These are phyloP conservation scores for Actinia equina DNA, from an alignment of 64 coral and sea anemone genomes.

Conservation along the genomic window DNA sequence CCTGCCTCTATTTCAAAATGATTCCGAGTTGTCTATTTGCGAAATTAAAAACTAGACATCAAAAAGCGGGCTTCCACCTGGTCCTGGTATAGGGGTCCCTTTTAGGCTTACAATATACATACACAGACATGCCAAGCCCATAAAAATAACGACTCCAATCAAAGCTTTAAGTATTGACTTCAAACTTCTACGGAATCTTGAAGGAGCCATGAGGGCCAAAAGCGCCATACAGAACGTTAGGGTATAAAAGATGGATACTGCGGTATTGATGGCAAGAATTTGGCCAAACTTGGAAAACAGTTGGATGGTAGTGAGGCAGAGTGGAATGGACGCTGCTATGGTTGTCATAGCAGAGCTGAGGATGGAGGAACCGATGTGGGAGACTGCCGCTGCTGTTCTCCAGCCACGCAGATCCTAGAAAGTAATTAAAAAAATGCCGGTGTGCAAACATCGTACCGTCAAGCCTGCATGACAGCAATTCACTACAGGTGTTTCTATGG, in stretches of 20 bases:
- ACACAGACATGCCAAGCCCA: slow-evolving; percentile 12
- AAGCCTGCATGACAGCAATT: no score
- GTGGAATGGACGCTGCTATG: slow-evolving; percentile 75
- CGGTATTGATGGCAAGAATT: slow-evolving; percentile 93
- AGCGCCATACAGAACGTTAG: slow-evolving; percentile 80
- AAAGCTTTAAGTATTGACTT: slow-evolving; percentile 27
- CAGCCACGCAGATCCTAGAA: slow-evolving; percentile 73
- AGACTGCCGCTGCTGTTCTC: slow-evolving; percentile 74
- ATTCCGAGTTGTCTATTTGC: background rate
- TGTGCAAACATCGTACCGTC: no score
- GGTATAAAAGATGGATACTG: slow-evolving; percentile 80
- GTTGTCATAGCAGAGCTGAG: slow-evolving; percentile 92
- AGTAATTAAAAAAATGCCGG: background rate
- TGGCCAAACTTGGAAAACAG: slow-evolving; percentile 94
- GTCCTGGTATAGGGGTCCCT: slow-evolving; percentile 56
- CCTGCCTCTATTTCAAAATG: background rate
- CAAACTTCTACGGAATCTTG: slow-evolving; percentile 52
- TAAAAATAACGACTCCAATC: slow-evolving; percentile 15
- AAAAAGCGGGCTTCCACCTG: slow-evolving; percentile 64
- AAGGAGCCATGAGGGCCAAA: slow-evolving; percentile 58
- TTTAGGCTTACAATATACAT: slow-evolving; percentile 59
- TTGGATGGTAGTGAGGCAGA: slow-evolving; percentile 82
- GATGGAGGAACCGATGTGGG: slow-evolving; percentile 93
- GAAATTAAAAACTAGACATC: background rate
- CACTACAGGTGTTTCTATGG: background rate